Evolutionary conservation across 2,797 vertebrate species (phyloP), one percentile per base, ranked within the genome.

Genomic region (Tinamus major): DNA sequence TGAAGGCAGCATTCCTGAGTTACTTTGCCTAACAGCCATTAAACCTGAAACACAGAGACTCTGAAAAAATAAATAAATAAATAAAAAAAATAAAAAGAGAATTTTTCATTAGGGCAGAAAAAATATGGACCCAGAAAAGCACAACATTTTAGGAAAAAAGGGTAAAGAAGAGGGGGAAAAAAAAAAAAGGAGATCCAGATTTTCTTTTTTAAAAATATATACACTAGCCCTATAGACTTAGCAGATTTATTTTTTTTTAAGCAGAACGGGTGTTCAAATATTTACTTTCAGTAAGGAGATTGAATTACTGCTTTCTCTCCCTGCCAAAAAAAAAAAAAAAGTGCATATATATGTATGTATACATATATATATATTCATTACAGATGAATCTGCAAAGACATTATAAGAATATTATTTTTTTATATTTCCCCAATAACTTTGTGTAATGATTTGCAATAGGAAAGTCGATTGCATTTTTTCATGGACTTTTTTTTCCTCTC

Each of bases 371-470:
- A 55, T 31, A 31, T 55, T 55, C 6, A 18, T 7, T 41, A 10
- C 7, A 59, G 17, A 87, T 31, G 53, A 62, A 53, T 68, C 7
- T 84, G 14, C 7, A 68, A 41, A 79, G 44, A 56, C 2, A 17
- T n/a, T 65, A 1, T 21, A 85, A 76, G 77, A 67, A 33, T 59
- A 62, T 62, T 70, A 33, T 56, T 35, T n/a, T 11, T 11, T 29
- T 19, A n/a, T 65, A 46, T 86, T 91, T 86, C 31, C 26, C 18
- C 17, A 59, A 51, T 85, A 90, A 85, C 14, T 29, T 78, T 8
- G 53, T 79, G 3, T n/a, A 53, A 58, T 35, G 20, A 26, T 14
- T 27, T 87, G 37, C n/a, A 81, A 85, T 76, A 24, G 31, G 59
- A 84, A 93, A 91, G 2, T 55, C 83, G 16, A 63, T 49, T 51